phyloP scores from a whole-genome alignment of 2,113 vertebrate species.

The Alethe castanea region DNA sequence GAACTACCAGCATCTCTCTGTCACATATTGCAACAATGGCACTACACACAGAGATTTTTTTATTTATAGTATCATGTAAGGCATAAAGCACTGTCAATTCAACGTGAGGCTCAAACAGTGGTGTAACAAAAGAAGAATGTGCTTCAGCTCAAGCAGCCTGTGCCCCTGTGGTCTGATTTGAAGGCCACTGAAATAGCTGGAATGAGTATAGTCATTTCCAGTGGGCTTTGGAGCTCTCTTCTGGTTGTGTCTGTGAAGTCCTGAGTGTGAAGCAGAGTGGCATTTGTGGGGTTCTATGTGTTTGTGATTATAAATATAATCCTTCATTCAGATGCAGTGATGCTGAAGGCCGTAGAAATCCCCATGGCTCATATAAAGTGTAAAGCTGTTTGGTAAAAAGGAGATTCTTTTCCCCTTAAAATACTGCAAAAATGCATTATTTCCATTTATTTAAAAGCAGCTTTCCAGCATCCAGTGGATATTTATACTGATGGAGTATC shows the following conservation, averaged over 20 bases:
- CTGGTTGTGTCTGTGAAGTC: background rate
- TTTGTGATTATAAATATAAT: background rate
- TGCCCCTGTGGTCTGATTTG: background rate
- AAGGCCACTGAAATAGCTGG: background rate
- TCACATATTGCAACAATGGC: accelerated
- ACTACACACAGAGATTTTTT: background rate
- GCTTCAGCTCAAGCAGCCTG: background rate
- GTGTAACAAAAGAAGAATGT: background rate
- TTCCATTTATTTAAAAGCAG: slow-evolving; percentile 22
- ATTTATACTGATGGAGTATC: background rate
- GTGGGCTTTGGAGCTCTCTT: background rate
- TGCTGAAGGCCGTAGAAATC: slow-evolving; percentile 25
- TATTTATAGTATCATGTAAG: background rate
- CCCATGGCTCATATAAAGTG: background rate
- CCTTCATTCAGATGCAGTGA: background rate
- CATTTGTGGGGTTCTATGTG: background rate
- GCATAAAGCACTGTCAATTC: background rate
- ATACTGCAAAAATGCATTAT: background rate
- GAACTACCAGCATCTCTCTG: background rate
- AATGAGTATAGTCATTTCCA: background rate
- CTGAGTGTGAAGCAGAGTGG: background rate
- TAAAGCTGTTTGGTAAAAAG: background rate
- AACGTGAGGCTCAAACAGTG: background rate
- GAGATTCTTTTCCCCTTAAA: background rate
- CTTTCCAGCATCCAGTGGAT: background rate